phyloP scores from a whole-genome alignment of 2,113 vertebrate genomes.

The Pogona vitticeps region DNA sequence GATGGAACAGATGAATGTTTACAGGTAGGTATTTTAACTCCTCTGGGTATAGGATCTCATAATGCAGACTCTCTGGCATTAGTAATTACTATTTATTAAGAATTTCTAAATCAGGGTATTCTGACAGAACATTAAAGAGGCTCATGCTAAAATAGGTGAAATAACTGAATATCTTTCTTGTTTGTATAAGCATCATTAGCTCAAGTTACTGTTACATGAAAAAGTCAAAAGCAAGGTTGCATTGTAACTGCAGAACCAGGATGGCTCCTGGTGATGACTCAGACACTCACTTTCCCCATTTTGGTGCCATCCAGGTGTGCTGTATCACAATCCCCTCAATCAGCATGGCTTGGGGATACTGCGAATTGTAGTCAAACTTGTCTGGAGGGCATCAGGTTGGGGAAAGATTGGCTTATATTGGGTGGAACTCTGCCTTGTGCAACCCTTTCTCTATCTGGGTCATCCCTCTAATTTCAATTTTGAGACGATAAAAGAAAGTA shows the following conservation, averaged over 20 bases:
- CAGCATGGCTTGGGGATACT: not conserved
- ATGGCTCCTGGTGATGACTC: not conserved
- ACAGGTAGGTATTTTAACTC: not conserved
- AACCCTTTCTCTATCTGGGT: not conserved
- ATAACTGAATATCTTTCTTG: conserved; percentile 5
- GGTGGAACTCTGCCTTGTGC: not conserved
- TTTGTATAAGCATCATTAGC: conserved; percentile 17
- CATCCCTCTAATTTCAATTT: too few relatives aligned
- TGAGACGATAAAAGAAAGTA: too few relatives aligned
- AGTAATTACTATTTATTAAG: conserved; percentile 12
- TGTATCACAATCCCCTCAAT: not conserved
- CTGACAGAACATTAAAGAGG: not conserved
- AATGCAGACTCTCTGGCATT: not conserved
- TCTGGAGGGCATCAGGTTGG: too few relatives aligned
- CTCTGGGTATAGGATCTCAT: not conserved
- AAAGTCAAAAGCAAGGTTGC: conserved; percentile 12
- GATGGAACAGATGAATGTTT: not conserved
- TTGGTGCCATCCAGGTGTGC: not conserved
- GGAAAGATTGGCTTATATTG: too few relatives aligned
- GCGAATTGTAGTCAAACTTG: not conserved
- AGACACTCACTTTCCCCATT: not conserved
- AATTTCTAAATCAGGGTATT: not conserved
- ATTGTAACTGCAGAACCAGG: conserved; percentile 2
- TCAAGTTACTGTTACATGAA: conserved; percentile 6
- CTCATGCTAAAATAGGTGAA: not conserved